phyloP scores from a whole-genome alignment of 2,113 vertebrate genomes.

The Cyphotilapia sp. region DNA sequence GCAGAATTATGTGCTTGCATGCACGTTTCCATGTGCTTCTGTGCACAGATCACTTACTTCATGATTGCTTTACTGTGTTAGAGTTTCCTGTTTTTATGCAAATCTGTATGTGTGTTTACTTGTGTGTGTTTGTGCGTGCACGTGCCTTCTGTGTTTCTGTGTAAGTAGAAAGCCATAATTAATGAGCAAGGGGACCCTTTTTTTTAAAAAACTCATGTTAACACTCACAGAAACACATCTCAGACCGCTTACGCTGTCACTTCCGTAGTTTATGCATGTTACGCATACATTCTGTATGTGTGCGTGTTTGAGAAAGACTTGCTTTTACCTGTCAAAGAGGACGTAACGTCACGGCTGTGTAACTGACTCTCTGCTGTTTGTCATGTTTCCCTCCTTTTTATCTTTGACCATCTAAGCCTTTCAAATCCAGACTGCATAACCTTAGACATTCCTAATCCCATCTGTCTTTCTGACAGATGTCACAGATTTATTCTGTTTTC shows the following conservation, averaged over 20 bases:
- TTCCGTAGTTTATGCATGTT: constrained; percentile 1
- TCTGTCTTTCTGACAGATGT: neutral
- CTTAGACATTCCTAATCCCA: neutral
- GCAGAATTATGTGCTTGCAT: neutral
- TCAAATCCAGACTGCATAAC: neutral
- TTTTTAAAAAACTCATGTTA: constrained; percentile 4
- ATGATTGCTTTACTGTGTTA: neutral
- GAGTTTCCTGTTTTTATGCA: neutral
- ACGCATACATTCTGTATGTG: neutral
- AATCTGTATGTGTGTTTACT: neutral
- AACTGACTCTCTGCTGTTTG: neutral
- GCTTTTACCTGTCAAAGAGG: constrained; percentile 11
- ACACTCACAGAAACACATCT: neutral
- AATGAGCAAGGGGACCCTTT: constrained; percentile 1
- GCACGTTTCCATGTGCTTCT: neutral
- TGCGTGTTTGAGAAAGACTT: neutral
- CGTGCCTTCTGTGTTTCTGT: neutral
- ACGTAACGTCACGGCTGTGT: constrained; percentile 2
- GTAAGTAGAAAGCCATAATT: constrained; percentile 22
- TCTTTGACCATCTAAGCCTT: neutral
- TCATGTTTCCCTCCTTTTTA: neutral
- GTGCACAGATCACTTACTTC: neutral
- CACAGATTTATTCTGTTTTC: neutral
- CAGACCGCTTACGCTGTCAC: neutral
- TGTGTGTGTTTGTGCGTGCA: neutral